Evolutionary conservation across 2,888 invertebrate species (phyloP), one percentile per base, ranked within the genome.

Genomic region (Eupithecia subumbrata): DNA sequence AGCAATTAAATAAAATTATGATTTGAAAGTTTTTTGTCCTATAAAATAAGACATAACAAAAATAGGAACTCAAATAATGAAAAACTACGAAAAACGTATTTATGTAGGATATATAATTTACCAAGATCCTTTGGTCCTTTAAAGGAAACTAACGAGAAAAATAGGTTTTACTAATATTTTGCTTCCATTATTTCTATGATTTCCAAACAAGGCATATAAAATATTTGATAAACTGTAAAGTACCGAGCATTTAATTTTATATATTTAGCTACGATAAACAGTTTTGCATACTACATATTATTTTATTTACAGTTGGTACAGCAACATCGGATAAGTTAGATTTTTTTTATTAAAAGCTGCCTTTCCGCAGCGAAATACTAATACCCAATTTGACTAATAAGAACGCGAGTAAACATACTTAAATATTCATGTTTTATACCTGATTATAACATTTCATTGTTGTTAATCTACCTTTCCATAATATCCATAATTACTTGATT

Each of bases 41-140:
- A 25, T 68, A 22, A 52, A 52, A 73, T 70, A 43, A 64, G 76
- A 76, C 73, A 76, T 76, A 73, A 76, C 56, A 73, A 67, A 76
- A 60, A 74, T 64, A 71, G 71, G 71, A 74, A 76, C 71, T 8
- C 5, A 60, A 25, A 16, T 43, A 40, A 14, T 22, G n/a, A 43
- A 22, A 67, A 25, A 45, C 3, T 37, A n/a, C n/a, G n/a, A n/a
- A n/a, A 9, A 66, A n/a, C 4, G 34, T 34, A 34, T 34, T 34
- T 34, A 34, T 34, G 34, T 34, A 34, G 34, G 34, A 34, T 34
- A 34, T 34, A 30, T 30, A 63, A 0, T 30, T 12, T 9, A 43
- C 5, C 8, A 40, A 12, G 14, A 43, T 68, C 18, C 43, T 43
- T 68, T 43, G 67, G 43, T 1, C 12, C n/a, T 37, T 66, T 66